Evolutionary conservation across 2,888 invertebrate genomes (phyloP).

Genomic region (Nemurella pictetii): DNA sequence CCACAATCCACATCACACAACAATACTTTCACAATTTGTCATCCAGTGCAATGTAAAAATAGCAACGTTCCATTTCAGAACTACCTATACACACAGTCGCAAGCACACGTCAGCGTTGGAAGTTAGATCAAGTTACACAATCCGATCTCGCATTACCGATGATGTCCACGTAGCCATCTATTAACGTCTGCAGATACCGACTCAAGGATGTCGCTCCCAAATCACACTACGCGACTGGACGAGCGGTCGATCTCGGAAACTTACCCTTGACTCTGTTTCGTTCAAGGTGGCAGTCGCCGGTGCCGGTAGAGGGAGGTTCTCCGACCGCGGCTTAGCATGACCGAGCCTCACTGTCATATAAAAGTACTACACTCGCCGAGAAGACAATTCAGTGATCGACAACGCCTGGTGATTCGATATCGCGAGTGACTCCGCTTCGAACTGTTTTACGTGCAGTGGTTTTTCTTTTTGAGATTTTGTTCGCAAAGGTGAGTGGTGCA

Average conservation of each 20-base stretch:
- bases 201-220: conserved; percentile 3
- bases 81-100: neutral
- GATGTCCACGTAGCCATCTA: neutral
- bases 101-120: neutral
- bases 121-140: neutral
- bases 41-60: neutral
- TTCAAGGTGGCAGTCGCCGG: conserved; percentile 34
- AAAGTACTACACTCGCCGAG: conserved; percentile 13
- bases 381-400: conserved; percentile 7
- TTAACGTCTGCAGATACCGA: neutral
- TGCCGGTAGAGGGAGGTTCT: neutral
- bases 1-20: neutral
- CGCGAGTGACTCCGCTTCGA: neutral
- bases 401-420: neutral
- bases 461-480: neutral
- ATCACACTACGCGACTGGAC: no score
- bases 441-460: neutral
- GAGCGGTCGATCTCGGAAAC: neutral
- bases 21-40: neutral
- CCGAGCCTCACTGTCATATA: conserved; percentile 12
- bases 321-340: neutral
- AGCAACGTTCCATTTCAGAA: neutral
- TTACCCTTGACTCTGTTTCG: conserved; percentile 39
- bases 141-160: neutral
- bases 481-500: neutral